Evolutionary conservation across 2,888 invertebrate genomes (phyloP), one percentile per base, ranked within the genome.

Genomic region (Chaitophorus viminalis): DNA sequence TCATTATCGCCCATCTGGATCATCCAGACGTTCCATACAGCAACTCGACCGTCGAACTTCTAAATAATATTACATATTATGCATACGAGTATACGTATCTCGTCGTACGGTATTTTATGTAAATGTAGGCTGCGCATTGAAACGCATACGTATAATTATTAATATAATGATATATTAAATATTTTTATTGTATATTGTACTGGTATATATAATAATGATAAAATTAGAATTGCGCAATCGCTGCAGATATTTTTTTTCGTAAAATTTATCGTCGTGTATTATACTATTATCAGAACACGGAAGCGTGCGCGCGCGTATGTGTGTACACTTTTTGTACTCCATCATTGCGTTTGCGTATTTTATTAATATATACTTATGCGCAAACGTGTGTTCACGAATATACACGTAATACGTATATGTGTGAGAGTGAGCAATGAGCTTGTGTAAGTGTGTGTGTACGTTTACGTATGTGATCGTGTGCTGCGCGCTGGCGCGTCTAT

Each of bases 251-350:
- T 82, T 46, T 46, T 46, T 46, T 52, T 72, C 18, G 33, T n/a
- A 74, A n/a, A 5, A 33, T 65, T 36, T 36, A 65, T 39, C 68
- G 54, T 74, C 21, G 25, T 75, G 46, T 76, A n/a, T n/a, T n/a
- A n/a, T n/a, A n/a, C n/a, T n/a, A n/a, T 68, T 76, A 84, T 76
- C 76, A 68, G 84, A 76, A 84, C 76, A 46, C 84, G 84, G 84
- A 84, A 84, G 65, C 14, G 84, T 6, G 14, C 9, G 84, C 8
- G 21, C 8, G 39, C 17, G 36, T 31, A 60, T 21, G 29, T 29
- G 82, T 39, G 36, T 36, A 36, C 65, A 31, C 79, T 72, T 17
- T 31, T 33, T 33, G 68, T 68, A 65, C 21, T 65, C 68, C 6
- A 65, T 65, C 65, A 29, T 21, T 17, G 65, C 79, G 36, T 39